These are phyloP conservation scores for Callorhinus ursinus DNA, from an alignment of 2,113 vertebrate species.

Conservation along the genomic window DNA sequence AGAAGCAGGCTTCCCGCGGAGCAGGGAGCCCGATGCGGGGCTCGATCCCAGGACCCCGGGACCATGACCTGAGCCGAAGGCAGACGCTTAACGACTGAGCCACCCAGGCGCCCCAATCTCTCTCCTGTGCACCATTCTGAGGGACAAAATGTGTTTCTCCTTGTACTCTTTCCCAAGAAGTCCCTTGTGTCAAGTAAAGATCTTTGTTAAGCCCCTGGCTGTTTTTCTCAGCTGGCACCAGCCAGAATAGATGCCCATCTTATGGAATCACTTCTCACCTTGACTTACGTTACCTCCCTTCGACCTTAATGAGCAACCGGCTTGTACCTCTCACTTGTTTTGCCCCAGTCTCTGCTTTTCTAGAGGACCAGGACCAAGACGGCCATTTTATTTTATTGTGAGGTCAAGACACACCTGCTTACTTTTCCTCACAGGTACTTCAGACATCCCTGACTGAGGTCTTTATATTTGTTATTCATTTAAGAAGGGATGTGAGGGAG, in stretches of 20 bases:
- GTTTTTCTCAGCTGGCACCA: neutral
- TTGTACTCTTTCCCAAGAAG: neutral
- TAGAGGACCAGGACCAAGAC: neutral
- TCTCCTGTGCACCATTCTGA: neutral
- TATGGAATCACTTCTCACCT: neutral
- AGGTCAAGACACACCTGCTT: neutral
- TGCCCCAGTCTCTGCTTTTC: neutral
- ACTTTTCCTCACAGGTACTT: neutral
- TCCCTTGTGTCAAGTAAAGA: neutral
- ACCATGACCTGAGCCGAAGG: too few species aligned
- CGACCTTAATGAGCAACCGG: neutral
- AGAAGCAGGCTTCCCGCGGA: too few species aligned
- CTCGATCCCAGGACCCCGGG: too few species aligned
- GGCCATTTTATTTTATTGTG: neutral
- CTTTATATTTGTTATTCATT: neutral
- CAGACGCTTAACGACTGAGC: too few species aligned
- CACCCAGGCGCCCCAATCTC: neutral
- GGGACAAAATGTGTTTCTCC: too few species aligned
- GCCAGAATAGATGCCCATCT: neutral
- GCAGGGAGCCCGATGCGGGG: too few species aligned
- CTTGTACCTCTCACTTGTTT: neutral
- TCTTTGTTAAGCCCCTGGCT: neutral
- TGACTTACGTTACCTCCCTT: neutral
- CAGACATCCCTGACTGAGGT: neutral
- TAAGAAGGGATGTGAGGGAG: neutral